A percentile compares a stretch with the other conserved stretches of the same genome.
Conservation (phyloP, 2,797 vertebrate species). For the Pogoniulus pusillus region DNA sequence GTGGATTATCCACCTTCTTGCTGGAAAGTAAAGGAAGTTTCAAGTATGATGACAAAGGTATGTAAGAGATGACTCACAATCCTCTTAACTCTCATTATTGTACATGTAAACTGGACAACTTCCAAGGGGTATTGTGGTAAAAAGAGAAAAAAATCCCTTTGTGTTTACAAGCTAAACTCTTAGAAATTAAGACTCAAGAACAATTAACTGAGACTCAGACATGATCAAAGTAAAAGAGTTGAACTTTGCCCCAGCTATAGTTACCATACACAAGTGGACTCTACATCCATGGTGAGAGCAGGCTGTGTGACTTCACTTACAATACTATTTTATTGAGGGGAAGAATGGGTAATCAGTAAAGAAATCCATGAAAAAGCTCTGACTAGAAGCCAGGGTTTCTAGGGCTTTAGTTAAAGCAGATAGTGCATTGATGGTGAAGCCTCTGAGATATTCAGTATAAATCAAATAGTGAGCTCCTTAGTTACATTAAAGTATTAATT, state of each 20-base stretch:
- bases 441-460: not conserved
- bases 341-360: not conserved
- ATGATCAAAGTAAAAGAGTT: not conserved
- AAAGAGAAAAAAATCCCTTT: not conserved
- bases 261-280: not conserved
- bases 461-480: conserved; percentile 8
- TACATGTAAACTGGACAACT: not conserved
- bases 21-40: not conserved
- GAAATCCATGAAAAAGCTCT: not conserved
- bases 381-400: not conserved
- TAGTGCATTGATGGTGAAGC: not conserved
- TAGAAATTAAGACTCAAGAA: not conserved
- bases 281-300: not conserved
- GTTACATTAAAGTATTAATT: conserved; percentile 2
- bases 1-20: not conserved
- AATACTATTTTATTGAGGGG: not conserved
- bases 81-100: not conserved
- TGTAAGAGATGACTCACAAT: not conserved
- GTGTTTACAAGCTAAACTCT: not conserved
- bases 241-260: not conserved
- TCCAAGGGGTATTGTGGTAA: not conserved
- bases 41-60: not conserved
- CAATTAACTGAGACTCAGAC: not conserved
- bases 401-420: conserved; percentile 9
- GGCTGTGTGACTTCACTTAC: not conserved